Evolutionary conservation across 2,797 vertebrate genomes (phyloP), one percentile per base, ranked within the genome.

Genomic region (Microctenopoma steveboyesi): DNA sequence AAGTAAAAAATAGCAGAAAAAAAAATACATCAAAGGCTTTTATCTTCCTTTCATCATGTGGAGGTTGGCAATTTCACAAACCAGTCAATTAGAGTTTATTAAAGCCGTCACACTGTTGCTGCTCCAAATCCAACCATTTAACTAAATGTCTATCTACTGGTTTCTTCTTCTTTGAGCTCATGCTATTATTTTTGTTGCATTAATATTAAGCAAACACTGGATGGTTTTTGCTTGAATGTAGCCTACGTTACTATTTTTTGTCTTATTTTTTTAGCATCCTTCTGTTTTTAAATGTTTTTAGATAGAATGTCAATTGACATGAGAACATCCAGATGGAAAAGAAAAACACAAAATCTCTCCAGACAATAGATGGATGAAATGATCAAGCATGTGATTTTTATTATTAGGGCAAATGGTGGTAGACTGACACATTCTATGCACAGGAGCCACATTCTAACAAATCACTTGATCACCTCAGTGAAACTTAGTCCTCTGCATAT

Each of bases 41-140:
- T 76, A 91, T 90, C 86, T 72, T 70, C 76, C 88, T 92, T 92
- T 93, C 89, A 93, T 93, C 90, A 73, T 85, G 78, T 70, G 79
- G 80, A 86, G 76, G 80, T 78, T 83, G 86, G 74, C 83, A 78
- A 80, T 90, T 86, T 85, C 80, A 84, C 81, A 87, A 87, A 87
- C 68, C 78, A 90, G 81, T 87, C 88, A 87, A 89, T 91, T 86
- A 89, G 67, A 74, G 83, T 75, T 79, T 50, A 65, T 88, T 90
- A 86, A 64, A 74, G 71, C 69, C 72, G 71, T 63, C 72, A 48
- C 68, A 48, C 51, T 57, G 58, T 49, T 74, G 65, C 69, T 58
- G 64, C 46, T 79, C 52, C 78, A 67, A 59, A 58, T 72, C 16
- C 48, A 68, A 58, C 39, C 76, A 68, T 77, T 81, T 81, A 74